phyloP scores from a whole-genome alignment of 2,113 vertebrate genomes.

The Crotalus horridus region DNA sequence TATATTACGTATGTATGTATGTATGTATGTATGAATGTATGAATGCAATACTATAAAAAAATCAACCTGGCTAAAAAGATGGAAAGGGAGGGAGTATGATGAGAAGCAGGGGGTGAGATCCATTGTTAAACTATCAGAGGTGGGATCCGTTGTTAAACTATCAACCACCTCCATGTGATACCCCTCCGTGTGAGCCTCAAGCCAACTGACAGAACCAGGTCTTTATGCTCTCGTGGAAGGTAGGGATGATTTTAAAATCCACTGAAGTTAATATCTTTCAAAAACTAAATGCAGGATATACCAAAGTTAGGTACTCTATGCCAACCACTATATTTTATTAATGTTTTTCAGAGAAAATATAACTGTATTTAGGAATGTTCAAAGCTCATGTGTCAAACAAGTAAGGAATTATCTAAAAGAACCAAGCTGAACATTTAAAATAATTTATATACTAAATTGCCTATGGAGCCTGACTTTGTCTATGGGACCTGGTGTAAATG shows the following conservation, averaged over 20 bases:
- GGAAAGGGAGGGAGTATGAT: not conserved
- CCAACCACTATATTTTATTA: not conserved
- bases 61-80: not conserved
- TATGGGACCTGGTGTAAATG: not conserved
- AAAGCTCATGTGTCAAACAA: not conserved
- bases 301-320: not conserved
- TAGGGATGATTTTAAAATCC: not conserved
- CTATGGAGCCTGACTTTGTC: not conserved
- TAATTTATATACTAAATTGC: not conserved
- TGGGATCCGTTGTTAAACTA: not conserved
- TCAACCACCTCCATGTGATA: not conserved
- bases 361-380: not conserved
- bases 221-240: not conserved
- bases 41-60: not conserved
- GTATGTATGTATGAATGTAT: not conserved
- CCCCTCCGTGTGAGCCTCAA: not conserved
- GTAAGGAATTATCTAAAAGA: not conserved
- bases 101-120: not conserved
- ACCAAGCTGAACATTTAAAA: not conserved
- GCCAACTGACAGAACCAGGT: not conserved
- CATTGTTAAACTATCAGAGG: not conserved
- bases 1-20: not conserved
- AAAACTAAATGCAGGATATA: not conserved
- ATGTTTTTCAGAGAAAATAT: not conserved
- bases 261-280: not conserved